phyloP scores from a whole-genome alignment of 2,113 vertebrate species.

The Eupsittula cactorum region DNA sequence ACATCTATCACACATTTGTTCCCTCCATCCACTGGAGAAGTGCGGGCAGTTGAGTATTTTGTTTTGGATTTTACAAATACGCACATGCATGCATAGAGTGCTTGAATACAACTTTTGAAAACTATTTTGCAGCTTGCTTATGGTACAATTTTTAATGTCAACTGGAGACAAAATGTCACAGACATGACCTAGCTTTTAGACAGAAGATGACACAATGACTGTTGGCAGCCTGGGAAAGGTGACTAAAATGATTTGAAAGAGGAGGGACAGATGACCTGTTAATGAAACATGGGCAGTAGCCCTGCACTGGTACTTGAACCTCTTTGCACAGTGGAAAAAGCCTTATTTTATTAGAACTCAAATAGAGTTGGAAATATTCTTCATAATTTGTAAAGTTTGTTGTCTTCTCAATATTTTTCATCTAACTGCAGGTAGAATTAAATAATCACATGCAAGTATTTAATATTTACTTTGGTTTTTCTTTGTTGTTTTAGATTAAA shows the following conservation, averaged over 20 bases:
- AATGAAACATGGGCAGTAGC: not conserved
- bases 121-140: not conserved
- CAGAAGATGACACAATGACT: not conserved
- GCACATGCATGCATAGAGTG: fast-evolving
- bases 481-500: not conserved
- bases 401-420: not conserved
- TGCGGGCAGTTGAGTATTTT: not conserved
- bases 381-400: not conserved
- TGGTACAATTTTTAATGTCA: not conserved
- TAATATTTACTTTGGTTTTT: not conserved
- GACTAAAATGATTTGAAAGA: not conserved
- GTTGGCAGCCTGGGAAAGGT: not conserved
- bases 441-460: not conserved
- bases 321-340: not conserved
- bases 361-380: not conserved
- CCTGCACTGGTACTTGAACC: not conserved
- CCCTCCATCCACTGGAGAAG: not conserved
- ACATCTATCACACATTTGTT: not conserved
- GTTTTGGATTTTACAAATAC: not conserved
- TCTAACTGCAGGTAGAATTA: not conserved
- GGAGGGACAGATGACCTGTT: not conserved
- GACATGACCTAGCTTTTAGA: not conserved
- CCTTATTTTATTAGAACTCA: not conserved
- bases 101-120: not conserved
- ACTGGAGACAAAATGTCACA: not conserved